Percentiles rank a stretch among this genome's conserved stretches.
These are phyloP conservation scores for Hecatera dysodea DNA, from an alignment of 2,888 invertebrate species.

Conservation along the genomic window DNA sequence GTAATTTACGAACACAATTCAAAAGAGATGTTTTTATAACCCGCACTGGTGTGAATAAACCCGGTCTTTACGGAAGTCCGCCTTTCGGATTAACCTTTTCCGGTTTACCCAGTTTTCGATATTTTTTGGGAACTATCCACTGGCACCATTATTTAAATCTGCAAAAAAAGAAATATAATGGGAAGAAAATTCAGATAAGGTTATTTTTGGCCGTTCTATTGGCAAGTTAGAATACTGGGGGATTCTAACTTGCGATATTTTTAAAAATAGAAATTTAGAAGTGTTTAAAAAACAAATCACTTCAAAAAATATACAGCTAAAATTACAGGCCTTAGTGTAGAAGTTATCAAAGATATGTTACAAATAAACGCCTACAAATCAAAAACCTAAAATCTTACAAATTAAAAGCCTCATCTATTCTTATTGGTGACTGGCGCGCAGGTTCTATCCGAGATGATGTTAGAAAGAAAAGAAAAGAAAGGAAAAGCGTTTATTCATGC, in stretches of 20 bases:
- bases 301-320: background rate
- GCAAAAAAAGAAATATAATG: background rate
- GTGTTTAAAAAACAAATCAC: too few relatives aligned
- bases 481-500: too few relatives aligned
- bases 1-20: background rate
- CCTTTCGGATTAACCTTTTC: slow-evolving; percentile 21
- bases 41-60: slow-evolving; percentile 13
- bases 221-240: too few relatives aligned
- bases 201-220: too few relatives aligned
- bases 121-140: slow-evolving; percentile 11
- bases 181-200: background rate
- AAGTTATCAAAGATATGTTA: too few relatives aligned
- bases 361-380: background rate
- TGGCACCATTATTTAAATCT: background rate
- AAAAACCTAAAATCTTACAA: too few relatives aligned
- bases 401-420: background rate
- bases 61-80: slow-evolving; percentile 1
- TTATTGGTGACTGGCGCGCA: background rate
- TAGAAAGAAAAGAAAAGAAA: too few relatives aligned
- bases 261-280: too few relatives aligned
- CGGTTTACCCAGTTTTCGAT: slow-evolving; percentile 9
- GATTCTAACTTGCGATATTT: background rate
- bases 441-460: background rate
- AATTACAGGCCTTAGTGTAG: background rate
- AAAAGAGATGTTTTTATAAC: background rate